Evolutionary conservation across 2,113 vertebrate genomes (phyloP), one percentile per base, ranked within the genome.

Genomic region (Bucco capensis): DNA sequence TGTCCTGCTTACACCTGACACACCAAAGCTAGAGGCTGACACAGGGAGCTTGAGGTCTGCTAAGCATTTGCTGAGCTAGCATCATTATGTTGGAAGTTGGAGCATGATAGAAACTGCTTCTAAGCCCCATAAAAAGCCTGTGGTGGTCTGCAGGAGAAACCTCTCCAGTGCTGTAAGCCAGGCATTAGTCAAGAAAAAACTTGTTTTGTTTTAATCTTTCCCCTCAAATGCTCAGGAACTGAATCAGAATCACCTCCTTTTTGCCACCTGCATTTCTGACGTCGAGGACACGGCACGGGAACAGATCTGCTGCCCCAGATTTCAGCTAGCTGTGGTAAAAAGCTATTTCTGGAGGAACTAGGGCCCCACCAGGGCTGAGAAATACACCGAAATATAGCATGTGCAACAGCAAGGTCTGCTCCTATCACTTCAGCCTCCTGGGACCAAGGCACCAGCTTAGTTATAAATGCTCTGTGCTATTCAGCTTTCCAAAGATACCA

Each of bases 401-500:
- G 5, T 78, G 74, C 71, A 82, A 60, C 22, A 58, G 70, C 42
- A 58, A 92, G 84, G 93, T 89, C 89, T 73, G 42, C 88, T 96
- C 80, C 81, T 73, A 87, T 95, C 88, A 88, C 78, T 92, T 93
- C 86, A 95, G 78, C 66, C 86, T 76, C 89, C n/a, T 87, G 83
- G 90, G 90, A 93, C 61, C 86, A 56, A 79, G 92, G 88, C 78
- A 90, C 15, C 47, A 76, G 51, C 49, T 90, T 82, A 93, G 70
- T 90, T 50, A 90, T 90, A 96, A 93, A 84, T 54, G 74, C 42
- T 85, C 62, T 86, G 58, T 79, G 89, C 90, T 83, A 90, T 79
- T 65, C 92, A 25, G 47, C 93, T 95, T 95, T 92, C 89, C 90
- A 93, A 94, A 84, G 77, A 84, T 38, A 85, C 71, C 86, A 85